Conservation (phyloP, 2,888 invertebrate genomes). For the Tyria jacobaeae region DNA sequence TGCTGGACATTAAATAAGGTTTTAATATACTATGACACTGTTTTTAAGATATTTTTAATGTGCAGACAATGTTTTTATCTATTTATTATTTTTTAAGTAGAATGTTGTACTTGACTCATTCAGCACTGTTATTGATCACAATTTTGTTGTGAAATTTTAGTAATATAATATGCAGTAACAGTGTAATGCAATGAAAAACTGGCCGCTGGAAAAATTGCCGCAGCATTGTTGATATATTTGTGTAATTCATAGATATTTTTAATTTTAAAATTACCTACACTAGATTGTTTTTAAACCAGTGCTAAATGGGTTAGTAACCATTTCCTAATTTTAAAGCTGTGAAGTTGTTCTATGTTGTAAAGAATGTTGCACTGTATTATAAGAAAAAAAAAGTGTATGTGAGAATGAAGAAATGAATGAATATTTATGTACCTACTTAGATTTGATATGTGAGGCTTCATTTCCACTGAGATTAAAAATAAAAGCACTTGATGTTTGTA, state of each 20-base stretch:
- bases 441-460: constrained; percentile 30
- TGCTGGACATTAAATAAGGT: constrained; percentile 50
- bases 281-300: too few species aligned
- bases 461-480: constrained; percentile 33
- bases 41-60: constrained; percentile 46
- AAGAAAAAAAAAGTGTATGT: constrained; percentile 32
- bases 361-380: constrained; percentile 31
- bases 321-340: constrained; percentile 41
- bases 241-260: not conserved
- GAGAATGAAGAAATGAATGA: constrained; percentile 16
- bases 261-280: not conserved
- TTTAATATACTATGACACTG: constrained; percentile 40
- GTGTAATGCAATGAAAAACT: not conserved
- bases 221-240: not conserved
- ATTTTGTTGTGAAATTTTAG: not conserved
- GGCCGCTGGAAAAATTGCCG: too few species aligned
- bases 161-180: not conserved
- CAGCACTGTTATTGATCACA: constrained; percentile 16
- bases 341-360: constrained; percentile 45
- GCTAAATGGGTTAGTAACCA: constrained; percentile 42
- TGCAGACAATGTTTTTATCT: constrained; percentile 45
- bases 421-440: constrained; percentile 28
- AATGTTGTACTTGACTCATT: constrained; percentile 41
- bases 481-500: constrained; percentile 22
- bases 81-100: constrained; percentile 46